Evolutionary conservation across 2,797 vertebrate genomes (phyloP), one percentile per base, ranked within the genome.

Genomic region (Hirundo rustica): DNA sequence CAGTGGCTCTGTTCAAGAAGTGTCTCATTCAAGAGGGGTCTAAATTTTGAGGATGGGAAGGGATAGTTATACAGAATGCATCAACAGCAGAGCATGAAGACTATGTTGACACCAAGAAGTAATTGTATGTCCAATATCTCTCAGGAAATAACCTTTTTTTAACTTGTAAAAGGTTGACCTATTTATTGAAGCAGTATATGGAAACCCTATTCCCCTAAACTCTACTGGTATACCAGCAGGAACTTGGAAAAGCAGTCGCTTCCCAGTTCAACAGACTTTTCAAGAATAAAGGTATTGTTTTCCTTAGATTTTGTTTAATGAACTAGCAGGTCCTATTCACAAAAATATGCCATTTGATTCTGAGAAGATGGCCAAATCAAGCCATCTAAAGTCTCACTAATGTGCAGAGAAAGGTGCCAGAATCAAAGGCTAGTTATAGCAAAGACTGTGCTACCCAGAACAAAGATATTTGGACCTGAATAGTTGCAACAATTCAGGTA

Each of bases 151-250:
- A 30, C 5, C 13, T 64, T 14, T 34, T 71, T 84, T 82, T 75
- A 0, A 44, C 13, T 40, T 45, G 2, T 40, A 81, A 40, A 0
- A 9, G 9, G 47, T 68, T 3, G 1, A 14, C 60, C 42, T 53
- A 50, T 13, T 48, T 40, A 77, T 62, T 64, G 71, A 32, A 67
- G 17, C 6, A 48, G 12, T 51, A 8, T 40, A 51, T 26, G 16
- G 50, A 72, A 87, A 78, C 8, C 6, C 4, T 30, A 1, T 10
- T 78, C 10, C 10, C 10, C 20, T 64, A 55, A 71, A 78, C 48
- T 18, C 2, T 55, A 42, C 16, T 57, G 22, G 12, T 29, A 42
- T 53, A 23, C 8, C 34, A 87, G 29, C 29, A 81, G 29, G 13
- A 78, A 72, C 7, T 58, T 8, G 7, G 40, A 64, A 72, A 25